Percentiles rank a stretch among this genome's conserved stretches.
phyloP scores from a whole-genome alignment of 2,888 invertebrate species.

The Muschampia plurimacula region DNA sequence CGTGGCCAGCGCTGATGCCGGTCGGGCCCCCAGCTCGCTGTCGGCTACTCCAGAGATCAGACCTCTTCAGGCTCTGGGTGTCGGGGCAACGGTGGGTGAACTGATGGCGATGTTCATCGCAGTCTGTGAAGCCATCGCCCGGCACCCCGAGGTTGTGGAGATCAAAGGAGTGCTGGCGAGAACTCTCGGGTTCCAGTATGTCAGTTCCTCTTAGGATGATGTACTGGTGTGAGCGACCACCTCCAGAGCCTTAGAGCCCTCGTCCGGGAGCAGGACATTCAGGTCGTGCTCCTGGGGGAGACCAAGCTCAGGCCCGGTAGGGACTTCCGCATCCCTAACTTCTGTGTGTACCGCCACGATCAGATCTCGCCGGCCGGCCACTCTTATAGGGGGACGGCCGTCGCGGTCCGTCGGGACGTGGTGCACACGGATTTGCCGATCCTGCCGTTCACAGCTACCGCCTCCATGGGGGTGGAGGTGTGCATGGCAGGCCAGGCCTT shows the following conservation, averaged over 20 bases:
- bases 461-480: neutral
- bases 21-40: too few species aligned
- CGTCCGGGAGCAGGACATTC: neutral
- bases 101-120: too few species aligned
- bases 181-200: neutral
- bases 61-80: too few species aligned
- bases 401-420: too few species aligned
- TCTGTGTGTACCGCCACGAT: too few species aligned
- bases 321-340: too few species aligned
- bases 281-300: neutral
- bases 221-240: neutral
- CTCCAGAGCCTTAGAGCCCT: neutral
- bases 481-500: neutral
- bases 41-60: too few species aligned
- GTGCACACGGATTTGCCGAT: neutral
- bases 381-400: too few species aligned
- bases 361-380: too few species aligned
- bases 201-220: neutral
- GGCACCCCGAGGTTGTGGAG: neutral
- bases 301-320: neutral
- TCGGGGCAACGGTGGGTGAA: too few species aligned
- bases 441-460: neutral
- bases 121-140: neutral
- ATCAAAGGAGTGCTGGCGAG: neutral
- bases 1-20: too few species aligned